These are phyloP conservation scores for Asbolus verrucosus DNA, from an alignment of 1,140 invertebrate genomes.

Conservation along the genomic window DNA sequence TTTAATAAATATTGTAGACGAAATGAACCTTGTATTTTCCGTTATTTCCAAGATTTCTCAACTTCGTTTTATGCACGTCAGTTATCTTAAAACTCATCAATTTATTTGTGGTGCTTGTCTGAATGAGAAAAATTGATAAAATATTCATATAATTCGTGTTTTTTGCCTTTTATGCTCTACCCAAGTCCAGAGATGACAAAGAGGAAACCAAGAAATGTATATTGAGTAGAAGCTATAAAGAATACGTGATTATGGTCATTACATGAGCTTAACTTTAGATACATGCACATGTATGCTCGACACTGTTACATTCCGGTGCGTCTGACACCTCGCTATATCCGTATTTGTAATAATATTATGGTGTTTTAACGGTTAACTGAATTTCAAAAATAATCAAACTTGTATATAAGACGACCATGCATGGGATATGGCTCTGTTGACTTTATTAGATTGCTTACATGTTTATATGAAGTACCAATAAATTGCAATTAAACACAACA, in stretches of 20 bases:
- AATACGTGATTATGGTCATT: conserved; percentile 45
- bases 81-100: too few species aligned
- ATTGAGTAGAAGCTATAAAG: conserved; percentile 42
- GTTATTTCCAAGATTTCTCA: too few species aligned
- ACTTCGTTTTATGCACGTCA: too few species aligned
- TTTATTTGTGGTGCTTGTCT: too few species aligned
- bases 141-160: conserved; percentile 17
- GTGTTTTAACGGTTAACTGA: conserved; percentile 32
- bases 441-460: conserved; percentile 14
- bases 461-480: conserved; percentile 23
- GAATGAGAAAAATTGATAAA: not conserved
- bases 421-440: conserved; percentile 12
- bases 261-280: conserved; percentile 38
- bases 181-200: conserved; percentile 7
- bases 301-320: conserved; percentile 39
- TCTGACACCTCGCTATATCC: conserved; percentile 34
- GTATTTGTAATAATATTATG: conserved; percentile 39
- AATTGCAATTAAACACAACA: conserved; percentile 20
- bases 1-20: too few species aligned
- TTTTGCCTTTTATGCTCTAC: conserved; percentile 11
- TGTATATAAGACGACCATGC: conserved; percentile 12
- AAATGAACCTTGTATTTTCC: too few species aligned
- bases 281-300: conserved; percentile 22
- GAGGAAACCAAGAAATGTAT: conserved; percentile 30
- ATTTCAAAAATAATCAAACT: conserved; percentile 35